Base-by-base conservation (phyloP, 2,797 vertebrate species). In the Manis pentadactyla region DNA sequence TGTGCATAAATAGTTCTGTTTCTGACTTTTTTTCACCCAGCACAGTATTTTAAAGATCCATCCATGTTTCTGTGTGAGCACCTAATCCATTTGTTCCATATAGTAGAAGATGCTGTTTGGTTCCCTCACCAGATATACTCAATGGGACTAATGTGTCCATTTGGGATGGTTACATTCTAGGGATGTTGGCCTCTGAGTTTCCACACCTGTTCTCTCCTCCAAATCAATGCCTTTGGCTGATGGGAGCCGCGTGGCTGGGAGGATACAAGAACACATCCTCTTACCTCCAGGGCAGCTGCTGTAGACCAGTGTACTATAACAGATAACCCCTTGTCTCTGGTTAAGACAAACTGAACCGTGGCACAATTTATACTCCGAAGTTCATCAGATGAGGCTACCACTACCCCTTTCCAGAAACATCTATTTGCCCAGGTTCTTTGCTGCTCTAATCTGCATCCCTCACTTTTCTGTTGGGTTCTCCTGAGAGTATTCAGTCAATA, bases 271-370 rank as follows among this genome's bases (percentile, higher is more conserved):
- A 53, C 19, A 68, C 31, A 5, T 17, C 8, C 42, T 61, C 53
- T 57, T 15, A 63, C 10, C 14, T 6, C 7, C 1, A 0, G 11
- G 61, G 13, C 18, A n/a, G 53, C 27, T 3, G 0, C n/a, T 18
- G 1, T 34, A 2, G 13, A 34, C 17, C 7, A 57, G 10, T 14
- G 17, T 46, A 5, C 14, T 5, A 0, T 2, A 64, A 7, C 15
- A 79, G 15, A 34, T 9, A 29, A 29, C 31, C 18, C 7, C 42
- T 18, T 1, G 1, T 5, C 1, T 59, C 29, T 53, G 34, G n/a
- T 2, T 64, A 79, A 69, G 34, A 71, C 17, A 78, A 61, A 64
- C 25, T 39, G 55, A 46, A 49, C 37, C 14, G 1, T 51, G 53
- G 59, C 3, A 13, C 4, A 1, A 0, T 49, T 25, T 77, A 37